Evolutionary conservation across 2,797 vertebrate genomes (phyloP), one percentile per base, ranked within the genome.

Genomic region (Loris lydekkerianus): DNA sequence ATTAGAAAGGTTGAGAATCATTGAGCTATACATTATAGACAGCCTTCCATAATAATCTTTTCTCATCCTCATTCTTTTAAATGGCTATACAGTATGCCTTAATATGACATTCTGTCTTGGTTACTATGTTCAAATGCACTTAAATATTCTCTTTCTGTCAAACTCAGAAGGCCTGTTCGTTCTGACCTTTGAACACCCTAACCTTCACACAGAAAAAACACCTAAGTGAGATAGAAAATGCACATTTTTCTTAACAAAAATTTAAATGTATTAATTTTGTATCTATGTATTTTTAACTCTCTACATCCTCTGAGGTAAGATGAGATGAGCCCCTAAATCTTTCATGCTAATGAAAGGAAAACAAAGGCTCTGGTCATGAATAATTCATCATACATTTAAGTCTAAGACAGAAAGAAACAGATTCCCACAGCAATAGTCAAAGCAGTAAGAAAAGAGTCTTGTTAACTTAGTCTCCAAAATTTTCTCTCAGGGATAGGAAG

Each of bases 311-410:
- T 63, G 83, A 76, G n/a, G 46, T 84, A 75, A 89, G 18, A 93
- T 49, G 40, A 92, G 37, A 88, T 58, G 31, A 89, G 29, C 67
- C 40, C 92, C 40, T 72, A 95, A 94, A 78, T 82, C 77, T 89
- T 92, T 92, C 84, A 96, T 46, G 21, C 75, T 89, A 76, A 96
- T 85, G 29, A 97, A 73, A 88, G 53, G 58, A 96, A 97, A 92
- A 91, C 25, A 96, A 86, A n/a, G 25, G 5, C 31, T 14, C 34
- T 86, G 67, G 18, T 94, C 60, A 75, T 65, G 34, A 92, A 77
- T 94, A 85, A 88, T 82, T 88, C 78, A 90, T 70, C 60, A 91
- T 40, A 92, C 29, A 77, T 34, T 85, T 87, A 95, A 65, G 18
- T 86, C 53, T 85, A 17, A 89, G 65, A 92, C 23, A 89, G 23